Base-by-base conservation (phyloP, 2,113 vertebrate species). In the mouse (Mus musculus) region DNA sequence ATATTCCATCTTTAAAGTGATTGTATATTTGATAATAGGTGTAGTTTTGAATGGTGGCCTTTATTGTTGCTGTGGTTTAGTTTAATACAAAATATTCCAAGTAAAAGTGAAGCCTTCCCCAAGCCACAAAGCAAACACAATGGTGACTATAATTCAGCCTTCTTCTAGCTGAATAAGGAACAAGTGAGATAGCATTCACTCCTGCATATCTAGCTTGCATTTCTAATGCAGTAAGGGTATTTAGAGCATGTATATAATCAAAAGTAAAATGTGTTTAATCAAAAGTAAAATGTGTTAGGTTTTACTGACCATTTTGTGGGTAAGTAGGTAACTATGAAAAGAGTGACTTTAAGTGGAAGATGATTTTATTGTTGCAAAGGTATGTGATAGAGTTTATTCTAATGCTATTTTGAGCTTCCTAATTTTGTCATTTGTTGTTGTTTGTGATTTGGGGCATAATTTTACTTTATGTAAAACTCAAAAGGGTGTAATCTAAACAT, bases 271-370 rank as follows among this genome's bases (percentile, higher is more conserved):
- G 56, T 69, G 0, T 78, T 89, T 93, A 73, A 75, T 59, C 56
- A 59, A 17, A 59, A 59, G 56, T 59, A 19, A 80, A 91, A 10
- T 63, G 56, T 69, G 0, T 78, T 89, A 89, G 80, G 28, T 88
- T 75, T 95, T 90, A 78, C n/a, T 93, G 59, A 30, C 81, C 49
- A 88, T 97, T 95, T 90, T 96, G 56, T 36, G 91, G 39, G 22
- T 84, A 82, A 85, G 19, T 75, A 24, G 56, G 16, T 85, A 96
- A 81, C 20, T 84, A 7, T 30, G 67, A 67, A 87, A 80, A 52
- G 84, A 13, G 39, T 94, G 69, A 36, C 69, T 90, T 94, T 86
- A 72, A 90, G 94, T 91, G 39, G n/a, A 89, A 90, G 65, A 63
- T 96, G 0, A 82, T 91, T 94, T 92, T 88, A 77, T 56, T 92